A percentile compares a stretch with the other conserved stretches of the same genome.
Conservation (phyloP, 2,888 invertebrate genomes). For the Seladonia tumulorum region DNA sequence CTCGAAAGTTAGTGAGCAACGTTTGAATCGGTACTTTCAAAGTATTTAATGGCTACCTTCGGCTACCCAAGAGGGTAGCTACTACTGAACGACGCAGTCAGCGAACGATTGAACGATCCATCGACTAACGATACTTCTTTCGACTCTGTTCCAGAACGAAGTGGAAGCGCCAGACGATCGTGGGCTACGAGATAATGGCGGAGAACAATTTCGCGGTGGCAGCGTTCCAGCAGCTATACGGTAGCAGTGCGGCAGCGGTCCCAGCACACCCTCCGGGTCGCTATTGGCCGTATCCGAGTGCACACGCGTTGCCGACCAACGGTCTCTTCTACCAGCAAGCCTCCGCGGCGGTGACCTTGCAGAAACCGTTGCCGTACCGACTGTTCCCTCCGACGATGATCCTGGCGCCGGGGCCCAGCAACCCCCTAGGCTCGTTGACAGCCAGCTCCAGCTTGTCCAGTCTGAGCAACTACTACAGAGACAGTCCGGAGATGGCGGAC, state of each 20-base stretch:
- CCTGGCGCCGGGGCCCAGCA: constrained; percentile 88
- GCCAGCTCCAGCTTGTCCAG: constrained; percentile 86
- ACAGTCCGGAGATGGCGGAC: constrained; percentile 78
- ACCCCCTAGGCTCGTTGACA: constrained; percentile 88
- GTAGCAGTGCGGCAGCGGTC: constrained; percentile 84
- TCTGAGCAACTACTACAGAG: constrained; percentile 80
- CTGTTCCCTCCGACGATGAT: constrained; percentile 86
- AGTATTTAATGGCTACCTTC: too few relatives aligned
- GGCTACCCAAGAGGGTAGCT: neutral
- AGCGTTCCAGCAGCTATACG: constrained; percentile 98
- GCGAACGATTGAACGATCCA: neutral
- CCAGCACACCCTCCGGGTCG: constrained; percentile 79
- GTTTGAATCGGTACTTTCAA: too few relatives aligned
- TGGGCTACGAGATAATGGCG: constrained; percentile 97
- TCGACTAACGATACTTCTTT: constrained; percentile 27
- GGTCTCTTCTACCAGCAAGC: constrained; percentile 94
- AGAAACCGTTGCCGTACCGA: constrained; percentile 93
- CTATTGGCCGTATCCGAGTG: constrained; percentile 85
- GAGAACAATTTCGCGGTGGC: constrained; percentile 98
- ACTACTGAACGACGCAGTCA: neutral
- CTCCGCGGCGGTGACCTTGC: constrained; percentile 90
- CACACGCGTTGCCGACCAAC: constrained; percentile 86
- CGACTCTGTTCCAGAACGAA: constrained; percentile 91
- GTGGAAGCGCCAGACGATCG: constrained; percentile 99
- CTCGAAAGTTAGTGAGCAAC: too few relatives aligned